Evolutionary conservation across 2,797 vertebrate genomes (phyloP).

Genomic region (Coregonus ussuriensis): DNA sequence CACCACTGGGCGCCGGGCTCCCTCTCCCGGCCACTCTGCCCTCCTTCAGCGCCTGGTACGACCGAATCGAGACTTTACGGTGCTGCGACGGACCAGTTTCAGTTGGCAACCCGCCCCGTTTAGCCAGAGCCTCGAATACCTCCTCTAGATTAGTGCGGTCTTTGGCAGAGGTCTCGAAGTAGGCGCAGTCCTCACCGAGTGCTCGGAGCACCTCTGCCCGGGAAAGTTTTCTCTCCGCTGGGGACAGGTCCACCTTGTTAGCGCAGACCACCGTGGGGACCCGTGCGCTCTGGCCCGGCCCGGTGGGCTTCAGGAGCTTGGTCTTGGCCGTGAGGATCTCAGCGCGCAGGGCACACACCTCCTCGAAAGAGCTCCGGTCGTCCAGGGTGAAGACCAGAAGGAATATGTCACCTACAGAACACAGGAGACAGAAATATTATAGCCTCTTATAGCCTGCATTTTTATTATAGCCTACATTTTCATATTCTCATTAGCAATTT

Average conservation of each 20-base stretch:
- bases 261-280: slow-evolving; percentile 76
- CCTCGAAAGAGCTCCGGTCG: slow-evolving; percentile 74
- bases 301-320: slow-evolving; percentile 61
- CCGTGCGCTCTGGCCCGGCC: slow-evolving; percentile 36
- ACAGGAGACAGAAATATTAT: background rate
- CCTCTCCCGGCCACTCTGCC: slow-evolving; percentile 33
- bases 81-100: slow-evolving; percentile 79
- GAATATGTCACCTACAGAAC: slow-evolving; percentile 74
- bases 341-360: slow-evolving; percentile 67
- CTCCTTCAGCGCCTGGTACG: slow-evolving; percentile 69
- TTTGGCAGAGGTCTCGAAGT: slow-evolving; percentile 80
- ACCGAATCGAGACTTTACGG: slow-evolving; percentile 78
- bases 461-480: background rate
- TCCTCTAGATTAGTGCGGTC: slow-evolving; percentile 74
- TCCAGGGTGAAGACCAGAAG: slow-evolving; percentile 79
- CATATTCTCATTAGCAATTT: background rate
- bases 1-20: slow-evolving; percentile 21
- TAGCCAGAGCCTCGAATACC: slow-evolving; percentile 74
- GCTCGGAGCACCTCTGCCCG: slow-evolving; percentile 59
- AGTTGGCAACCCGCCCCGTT: slow-evolving; percentile 71
- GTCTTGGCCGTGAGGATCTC: slow-evolving; percentile 77
- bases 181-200: slow-evolving; percentile 68
- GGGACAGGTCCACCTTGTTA: slow-evolving; percentile 73
- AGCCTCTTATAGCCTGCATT: background rate
- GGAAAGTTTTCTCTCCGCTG: slow-evolving; percentile 54